phyloP scores from a whole-genome alignment of 2,113 vertebrate species.

The Podarcis muralis region DNA sequence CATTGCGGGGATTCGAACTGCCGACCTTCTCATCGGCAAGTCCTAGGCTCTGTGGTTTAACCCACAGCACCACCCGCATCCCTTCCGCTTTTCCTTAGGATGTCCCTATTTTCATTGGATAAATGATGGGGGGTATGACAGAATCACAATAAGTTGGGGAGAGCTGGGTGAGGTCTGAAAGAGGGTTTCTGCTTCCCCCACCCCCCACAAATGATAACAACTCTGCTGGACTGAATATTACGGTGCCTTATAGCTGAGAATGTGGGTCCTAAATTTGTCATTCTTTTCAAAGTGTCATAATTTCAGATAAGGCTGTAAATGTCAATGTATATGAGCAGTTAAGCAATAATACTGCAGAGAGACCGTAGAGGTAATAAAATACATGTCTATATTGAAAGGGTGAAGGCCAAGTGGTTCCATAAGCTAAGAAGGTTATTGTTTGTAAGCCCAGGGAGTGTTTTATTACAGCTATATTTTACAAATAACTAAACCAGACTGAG shows the following conservation, averaged over 20 bases:
- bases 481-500: background rate
- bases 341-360: constrained; percentile 42
- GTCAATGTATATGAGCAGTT: constrained; percentile 51
- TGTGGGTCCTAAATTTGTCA: constrained; percentile 7
- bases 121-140: too few species aligned
- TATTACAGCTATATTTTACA: constrained; percentile 23
- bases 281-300: constrained; percentile 36
- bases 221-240: constrained; percentile 29
- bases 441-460: constrained; percentile 32
- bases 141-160: background rate
- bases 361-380: constrained; percentile 42
- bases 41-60: too few species aligned
- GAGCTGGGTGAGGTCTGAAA: background rate
- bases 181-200: background rate
- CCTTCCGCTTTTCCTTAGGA: too few species aligned
- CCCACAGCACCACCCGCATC: too few species aligned
- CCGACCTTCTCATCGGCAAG: too few species aligned
- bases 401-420: constrained; percentile 50
- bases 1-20: too few species aligned
- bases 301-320: constrained; percentile 51
- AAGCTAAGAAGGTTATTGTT: constrained; percentile 31
- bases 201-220: constrained; percentile 30
- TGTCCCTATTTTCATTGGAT: too few species aligned
- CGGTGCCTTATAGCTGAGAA: constrained; percentile 34
- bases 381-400: constrained; percentile 43